phyloP scores from a whole-genome alignment of 2,797 vertebrate species.

The Taenioides sp. region DNA sequence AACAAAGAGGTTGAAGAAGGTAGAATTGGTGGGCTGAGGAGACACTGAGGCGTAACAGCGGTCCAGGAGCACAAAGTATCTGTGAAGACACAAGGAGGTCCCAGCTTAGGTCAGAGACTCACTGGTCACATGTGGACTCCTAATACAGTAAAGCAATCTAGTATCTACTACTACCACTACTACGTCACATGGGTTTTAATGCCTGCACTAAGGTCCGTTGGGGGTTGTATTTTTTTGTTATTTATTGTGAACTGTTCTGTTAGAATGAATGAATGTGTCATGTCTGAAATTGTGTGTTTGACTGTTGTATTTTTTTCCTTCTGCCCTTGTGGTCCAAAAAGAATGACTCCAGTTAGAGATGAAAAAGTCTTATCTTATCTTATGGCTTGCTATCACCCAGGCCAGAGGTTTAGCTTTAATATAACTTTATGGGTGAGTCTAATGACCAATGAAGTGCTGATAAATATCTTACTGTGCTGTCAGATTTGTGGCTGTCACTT shows the following conservation, averaged over 20 bases:
- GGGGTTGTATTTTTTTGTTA: background rate
- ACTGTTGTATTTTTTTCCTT: background rate
- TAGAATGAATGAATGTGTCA: background rate
- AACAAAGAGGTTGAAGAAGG: constrained; percentile 76
- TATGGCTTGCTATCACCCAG: background rate
- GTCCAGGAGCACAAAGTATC: constrained; percentile 75
- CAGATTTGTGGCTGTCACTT: constrained; percentile 73
- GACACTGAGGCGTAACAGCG: constrained; percentile 74
- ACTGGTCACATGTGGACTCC: constrained; percentile 56
- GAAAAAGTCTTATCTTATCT: background rate
- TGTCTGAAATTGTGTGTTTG: background rate
- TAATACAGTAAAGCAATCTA: constrained; percentile 37
- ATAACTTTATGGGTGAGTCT: constrained; percentile 13
- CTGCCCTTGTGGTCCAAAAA: background rate
- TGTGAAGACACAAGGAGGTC: constrained; percentile 53
- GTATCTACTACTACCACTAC: constrained; percentile 8
- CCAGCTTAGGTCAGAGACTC: constrained; percentile 57
- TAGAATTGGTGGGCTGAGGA: constrained; percentile 63
- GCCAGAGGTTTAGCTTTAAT: background rate
- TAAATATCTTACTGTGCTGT: constrained; percentile 71
- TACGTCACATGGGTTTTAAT: background rate
- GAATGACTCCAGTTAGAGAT: background rate
- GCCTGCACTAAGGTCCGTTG: background rate
- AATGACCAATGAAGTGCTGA: constrained; percentile 3
- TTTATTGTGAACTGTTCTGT: background rate